Conservation (phyloP, 1,140 invertebrate genomes). For the Dinoponera quadriceps region DNA sequence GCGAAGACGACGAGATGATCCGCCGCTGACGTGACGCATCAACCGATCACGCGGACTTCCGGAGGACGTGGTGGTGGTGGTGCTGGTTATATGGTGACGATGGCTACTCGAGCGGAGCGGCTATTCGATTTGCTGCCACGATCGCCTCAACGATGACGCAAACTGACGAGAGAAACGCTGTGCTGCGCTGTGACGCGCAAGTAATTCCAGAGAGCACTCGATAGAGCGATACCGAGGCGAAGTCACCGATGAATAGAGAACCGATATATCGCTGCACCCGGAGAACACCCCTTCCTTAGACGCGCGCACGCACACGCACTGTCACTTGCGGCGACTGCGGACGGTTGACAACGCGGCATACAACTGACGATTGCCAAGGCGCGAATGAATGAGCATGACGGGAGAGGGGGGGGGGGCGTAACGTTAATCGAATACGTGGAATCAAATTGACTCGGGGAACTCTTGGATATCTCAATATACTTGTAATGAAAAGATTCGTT, state of each 20-base stretch:
- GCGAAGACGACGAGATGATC: background rate
- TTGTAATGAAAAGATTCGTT: too few species aligned
- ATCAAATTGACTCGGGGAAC: too few species aligned
- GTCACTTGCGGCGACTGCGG: background rate
- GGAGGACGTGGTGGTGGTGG: constrained; percentile 9
- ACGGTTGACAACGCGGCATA: background rate
- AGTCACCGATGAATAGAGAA: constrained; percentile 12
- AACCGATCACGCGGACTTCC: constrained; percentile 42
- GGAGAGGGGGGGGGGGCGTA: too few species aligned
- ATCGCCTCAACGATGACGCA: constrained; percentile 34
- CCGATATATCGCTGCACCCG: constrained; percentile 3
- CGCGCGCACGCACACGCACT: background rate
- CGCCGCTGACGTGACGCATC: constrained; percentile 39
- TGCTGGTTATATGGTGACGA: background rate
- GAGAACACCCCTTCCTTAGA: constrained; percentile 4
- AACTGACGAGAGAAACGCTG: background rate
- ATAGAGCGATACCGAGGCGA: constrained; percentile 18
- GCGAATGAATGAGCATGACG: background rate
- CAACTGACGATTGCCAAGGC: constrained; percentile 26
- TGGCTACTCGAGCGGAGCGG: background rate
- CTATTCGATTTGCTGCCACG: background rate
- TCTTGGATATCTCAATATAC: too few species aligned
- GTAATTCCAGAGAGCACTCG: background rate
- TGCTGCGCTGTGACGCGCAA: background rate
- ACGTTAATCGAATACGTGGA: too few species aligned